A percentile compares a stretch with the other conserved stretches of the same genome.
These are phyloP conservation scores for Acropora tenuis DNA, from an alignment of 64 coral and sea anemone genomes.

Conservation along the genomic window DNA sequence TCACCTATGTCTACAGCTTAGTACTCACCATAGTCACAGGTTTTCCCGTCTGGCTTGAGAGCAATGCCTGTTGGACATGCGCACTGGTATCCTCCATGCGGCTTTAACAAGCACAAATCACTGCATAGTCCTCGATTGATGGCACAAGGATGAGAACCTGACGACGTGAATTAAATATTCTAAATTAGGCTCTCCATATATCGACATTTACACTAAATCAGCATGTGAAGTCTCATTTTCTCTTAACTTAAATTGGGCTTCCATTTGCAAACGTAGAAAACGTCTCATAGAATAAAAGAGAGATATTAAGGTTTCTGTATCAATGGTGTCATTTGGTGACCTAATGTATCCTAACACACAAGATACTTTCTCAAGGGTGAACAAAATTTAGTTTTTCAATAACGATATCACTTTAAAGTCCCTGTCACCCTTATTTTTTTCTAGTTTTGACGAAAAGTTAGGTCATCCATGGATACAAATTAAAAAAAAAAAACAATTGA, in stretches of 20 bases:
- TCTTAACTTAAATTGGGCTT: no score
- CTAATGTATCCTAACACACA: constrained; percentile 3
- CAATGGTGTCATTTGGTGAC: neutral
- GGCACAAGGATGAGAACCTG: constrained; percentile 49
- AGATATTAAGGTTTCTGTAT: neutral
- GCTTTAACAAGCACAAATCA: constrained; percentile 65
- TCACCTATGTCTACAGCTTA: neutral
- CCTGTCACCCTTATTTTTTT: no score
- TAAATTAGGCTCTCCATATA: neutral
- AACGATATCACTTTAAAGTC: neutral
- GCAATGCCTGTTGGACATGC: constrained; percentile 55
- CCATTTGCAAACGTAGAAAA: neutral
- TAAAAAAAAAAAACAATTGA: no score
- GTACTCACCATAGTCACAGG: constrained; percentile 66
- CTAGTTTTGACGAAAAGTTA: no score
- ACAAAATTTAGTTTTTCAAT: neutral
- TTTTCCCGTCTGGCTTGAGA: constrained; percentile 43
- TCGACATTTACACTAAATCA: neutral
- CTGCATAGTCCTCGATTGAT: constrained; percentile 50
- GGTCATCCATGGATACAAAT: no score
- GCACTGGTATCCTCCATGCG: constrained; percentile 23
- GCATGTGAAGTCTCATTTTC: neutral
- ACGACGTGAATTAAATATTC: no score
- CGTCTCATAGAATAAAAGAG: neutral
- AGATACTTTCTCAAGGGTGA: neutral